phyloP scores from a whole-genome alignment of 37 sponge, comb jelly and placozoan species.

The Halichondria panicea region DNA sequence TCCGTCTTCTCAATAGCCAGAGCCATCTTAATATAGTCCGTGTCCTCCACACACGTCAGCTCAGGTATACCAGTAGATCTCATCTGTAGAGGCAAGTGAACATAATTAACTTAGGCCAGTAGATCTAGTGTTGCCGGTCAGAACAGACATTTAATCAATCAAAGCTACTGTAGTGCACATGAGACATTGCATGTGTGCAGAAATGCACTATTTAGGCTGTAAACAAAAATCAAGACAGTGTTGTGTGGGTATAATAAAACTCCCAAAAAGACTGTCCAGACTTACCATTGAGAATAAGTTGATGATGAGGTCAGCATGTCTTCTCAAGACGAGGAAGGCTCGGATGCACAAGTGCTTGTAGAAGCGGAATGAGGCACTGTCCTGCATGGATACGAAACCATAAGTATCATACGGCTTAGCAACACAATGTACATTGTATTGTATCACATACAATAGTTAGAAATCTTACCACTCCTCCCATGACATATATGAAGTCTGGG shows the following conservation, averaged over 20 bases:
- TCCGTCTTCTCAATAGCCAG: constrained; percentile 39
- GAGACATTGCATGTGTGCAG: not conserved
- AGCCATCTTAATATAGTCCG: constrained; percentile 44
- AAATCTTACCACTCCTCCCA: constrained; percentile 86
- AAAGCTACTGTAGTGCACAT: not conserved
- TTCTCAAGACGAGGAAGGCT: constrained; percentile 60
- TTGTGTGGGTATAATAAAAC: not conserved
- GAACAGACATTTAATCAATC: no score
- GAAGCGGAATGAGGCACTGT: constrained; percentile 37
- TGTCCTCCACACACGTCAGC: constrained; percentile 72
- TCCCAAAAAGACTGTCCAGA: not conserved
- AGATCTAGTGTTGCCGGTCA: no score
- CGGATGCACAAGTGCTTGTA: constrained; percentile 55
- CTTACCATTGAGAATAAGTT: constrained; percentile 72
- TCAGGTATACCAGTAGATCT: constrained; percentile 82
- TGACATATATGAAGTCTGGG: constrained; percentile 82
- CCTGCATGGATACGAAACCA: constrained; percentile 25
- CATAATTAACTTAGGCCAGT: no score
- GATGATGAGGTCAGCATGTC: constrained; percentile 69
- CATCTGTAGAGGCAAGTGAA: constrained; percentile 42
- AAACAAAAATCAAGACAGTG: not conserved
- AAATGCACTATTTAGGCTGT: not conserved
- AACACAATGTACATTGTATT: not conserved
- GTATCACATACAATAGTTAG: not conserved
- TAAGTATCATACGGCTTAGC: not conserved